Base-by-base conservation (phyloP, 1,140 invertebrate genomes). In the Callitettix versicolor region DNA sequence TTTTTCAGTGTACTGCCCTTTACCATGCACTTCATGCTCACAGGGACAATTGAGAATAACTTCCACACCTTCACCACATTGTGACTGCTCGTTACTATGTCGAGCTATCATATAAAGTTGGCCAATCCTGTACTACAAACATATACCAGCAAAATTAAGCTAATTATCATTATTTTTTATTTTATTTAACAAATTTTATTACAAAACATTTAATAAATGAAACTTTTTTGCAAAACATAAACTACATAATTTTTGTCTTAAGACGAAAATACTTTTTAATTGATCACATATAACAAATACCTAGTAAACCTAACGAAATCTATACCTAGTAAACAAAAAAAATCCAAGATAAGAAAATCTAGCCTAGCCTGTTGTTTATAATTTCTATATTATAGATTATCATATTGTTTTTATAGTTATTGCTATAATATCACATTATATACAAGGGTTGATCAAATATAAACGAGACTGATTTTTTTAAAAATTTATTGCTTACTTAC, bases 51-150 rank as follows among this genome's bases (percentile, higher is more conserved):
- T 94, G 52, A 86, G 83, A 15, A 94, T 77, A 1, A 94, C 88
- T 70, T 95, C 91, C 3, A 95, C 90, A n/a, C 91, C 91, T 70
- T 94, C 90, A 6, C 91, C 90, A 53, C 82, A 81, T 61, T 84
- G 83, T 9, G 89, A 91, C 65, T 95, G 90, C 65, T 95, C 91
- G 64, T 85, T 80, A 69, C 90, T 93, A 65, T 95, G 91, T 56
- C 90, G 81, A 4, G 91, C 89, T 64, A 95, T 94, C 91, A 95
- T 95, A 70, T 93, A 95, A 48, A 95, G 74, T 64, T 95, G 91
- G 0, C 91, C 91, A 66, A 94, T 84, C 49, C 80, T 81, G 70
- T 95, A 95, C 91, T 95, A 67, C 51, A 76, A 52, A n/a, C n/a
- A n/a, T 6, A 53, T 14, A 15, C 21, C 30, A 21, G 15, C 56